Conservation (phyloP, 2,888 invertebrate species). For the Penaeus monodon region DNA sequence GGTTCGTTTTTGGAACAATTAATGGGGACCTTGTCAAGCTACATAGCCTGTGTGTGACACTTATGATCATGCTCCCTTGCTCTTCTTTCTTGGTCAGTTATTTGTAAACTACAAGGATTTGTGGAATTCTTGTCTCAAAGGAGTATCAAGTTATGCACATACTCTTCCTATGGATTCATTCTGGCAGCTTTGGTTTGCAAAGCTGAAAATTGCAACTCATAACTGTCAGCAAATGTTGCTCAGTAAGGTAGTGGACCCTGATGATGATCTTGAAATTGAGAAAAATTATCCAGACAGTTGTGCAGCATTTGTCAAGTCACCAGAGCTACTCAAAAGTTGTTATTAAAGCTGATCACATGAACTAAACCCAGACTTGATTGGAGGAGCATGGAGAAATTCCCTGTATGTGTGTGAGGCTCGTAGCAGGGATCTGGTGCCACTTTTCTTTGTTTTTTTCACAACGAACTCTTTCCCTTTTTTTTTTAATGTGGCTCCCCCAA, state of each 20-base stretch:
- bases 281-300: slow-evolving; percentile 14
- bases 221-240: slow-evolving; percentile 14
- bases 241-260: slow-evolving; percentile 13
- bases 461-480: slow-evolving; percentile 69
- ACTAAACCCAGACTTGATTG: slow-evolving; percentile 61
- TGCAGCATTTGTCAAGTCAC: slow-evolving; percentile 36
- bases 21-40: slow-evolving; percentile 50
- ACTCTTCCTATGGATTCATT: slow-evolving; percentile 36
- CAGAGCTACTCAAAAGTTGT: slow-evolving; percentile 39
- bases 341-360: slow-evolving; percentile 43
- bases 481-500: slow-evolving; percentile 61
- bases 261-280: slow-evolving; percentile 17
- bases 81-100: slow-evolving; percentile 60
- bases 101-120: slow-evolving; percentile 58
- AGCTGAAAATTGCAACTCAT: slow-evolving; percentile 50
- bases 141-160: slow-evolving; percentile 48
- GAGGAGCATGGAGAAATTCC: slow-evolving; percentile 66
- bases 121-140: slow-evolving; percentile 40
- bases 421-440: slow-evolving; percentile 82
- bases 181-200: slow-evolving; percentile 62
- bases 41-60: slow-evolving; percentile 44
- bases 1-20: slow-evolving; percentile 31
- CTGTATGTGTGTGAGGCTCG: slow-evolving; percentile 83
- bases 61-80: slow-evolving; percentile 51
- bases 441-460: slow-evolving; percentile 87